Evolutionary conservation across 2,888 invertebrate genomes (phyloP).

Genomic region (Andrena hattorfiana): DNA sequence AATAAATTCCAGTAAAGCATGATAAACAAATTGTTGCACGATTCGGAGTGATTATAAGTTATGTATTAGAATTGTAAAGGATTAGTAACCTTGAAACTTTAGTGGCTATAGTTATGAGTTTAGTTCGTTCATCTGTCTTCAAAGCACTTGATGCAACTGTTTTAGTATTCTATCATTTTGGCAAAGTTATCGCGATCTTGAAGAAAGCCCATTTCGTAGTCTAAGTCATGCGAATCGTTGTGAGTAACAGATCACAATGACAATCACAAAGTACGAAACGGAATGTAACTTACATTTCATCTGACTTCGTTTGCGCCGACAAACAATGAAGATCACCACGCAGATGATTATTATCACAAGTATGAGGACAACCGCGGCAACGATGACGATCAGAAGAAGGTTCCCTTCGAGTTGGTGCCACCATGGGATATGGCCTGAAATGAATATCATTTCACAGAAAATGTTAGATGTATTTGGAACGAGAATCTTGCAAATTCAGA

Average conservation of each 20-base stretch:
- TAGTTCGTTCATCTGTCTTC: too few relatives aligned
- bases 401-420: constrained; percentile 92
- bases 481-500: background rate
- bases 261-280: background rate
- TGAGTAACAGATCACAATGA: constrained; percentile 49
- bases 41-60: background rate
- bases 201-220: constrained; percentile 34
- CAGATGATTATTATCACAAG: constrained; percentile 92
- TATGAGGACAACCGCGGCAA: constrained; percentile 89
- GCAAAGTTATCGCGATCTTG: constrained; percentile 4
- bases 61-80: too few relatives aligned
- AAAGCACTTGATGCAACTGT: too few relatives aligned
- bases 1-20: background rate
- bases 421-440: constrained; percentile 92
- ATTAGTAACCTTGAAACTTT: too few relatives aligned
- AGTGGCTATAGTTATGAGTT: too few relatives aligned
- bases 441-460: background rate
- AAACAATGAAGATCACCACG: constrained; percentile 94
- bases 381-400: constrained; percentile 91
- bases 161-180: background rate
- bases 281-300: constrained; percentile 91
- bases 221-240: constrained; percentile 64
- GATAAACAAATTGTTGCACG: background rate
- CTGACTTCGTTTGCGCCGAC: constrained; percentile 92
- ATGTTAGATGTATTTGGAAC: background rate